Conservation (phyloP, 2,888 invertebrate genomes). For the Oscheius sp. region DNA sequence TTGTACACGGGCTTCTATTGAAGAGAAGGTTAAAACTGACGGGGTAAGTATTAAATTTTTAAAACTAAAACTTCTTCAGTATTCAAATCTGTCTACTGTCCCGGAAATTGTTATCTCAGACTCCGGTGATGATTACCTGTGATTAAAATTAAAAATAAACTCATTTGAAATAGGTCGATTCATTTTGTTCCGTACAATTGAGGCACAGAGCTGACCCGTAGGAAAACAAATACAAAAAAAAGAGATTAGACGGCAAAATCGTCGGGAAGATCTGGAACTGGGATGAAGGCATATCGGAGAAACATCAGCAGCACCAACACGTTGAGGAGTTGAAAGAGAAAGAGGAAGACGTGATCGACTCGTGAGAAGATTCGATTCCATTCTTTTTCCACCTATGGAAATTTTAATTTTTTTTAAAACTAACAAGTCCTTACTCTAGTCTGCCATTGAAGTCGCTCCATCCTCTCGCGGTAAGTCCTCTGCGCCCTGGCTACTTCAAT, state of each 20-base stretch:
- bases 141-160: slow-evolving; percentile 7
- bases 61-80: slow-evolving; percentile 1
- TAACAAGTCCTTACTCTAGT: slow-evolving; percentile 1
- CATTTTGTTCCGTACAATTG: neutral
- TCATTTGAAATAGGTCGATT: neutral
- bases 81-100: slow-evolving; percentile 3
- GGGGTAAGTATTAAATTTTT: neutral
- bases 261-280: slow-evolving; percentile 60
- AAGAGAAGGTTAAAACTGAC: slow-evolving; percentile 10
- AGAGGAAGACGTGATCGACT: slow-evolving; percentile 63
- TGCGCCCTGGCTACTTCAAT: slow-evolving; percentile 58
- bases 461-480: slow-evolving; percentile 53
- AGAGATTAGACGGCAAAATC: slow-evolving; percentile 43
- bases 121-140: slow-evolving; percentile 22
- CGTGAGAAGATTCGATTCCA: slow-evolving; percentile 65
- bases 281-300: slow-evolving; percentile 63
- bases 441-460: slow-evolving; percentile 42
- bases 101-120: slow-evolving; percentile 25
- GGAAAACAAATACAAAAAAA: neutral
- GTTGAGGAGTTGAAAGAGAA: slow-evolving; percentile 65
- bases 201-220: slow-evolving; percentile 7
- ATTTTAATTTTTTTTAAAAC: neutral
- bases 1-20: neutral
- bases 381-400: slow-evolving; percentile 62
- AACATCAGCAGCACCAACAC: slow-evolving; percentile 60